Percentiles rank a stretch among this genome's conserved stretches.
These are phyloP conservation scores for Panthera leo DNA, from an alignment of 2,113 vertebrate species.

Conservation along the genomic window DNA sequence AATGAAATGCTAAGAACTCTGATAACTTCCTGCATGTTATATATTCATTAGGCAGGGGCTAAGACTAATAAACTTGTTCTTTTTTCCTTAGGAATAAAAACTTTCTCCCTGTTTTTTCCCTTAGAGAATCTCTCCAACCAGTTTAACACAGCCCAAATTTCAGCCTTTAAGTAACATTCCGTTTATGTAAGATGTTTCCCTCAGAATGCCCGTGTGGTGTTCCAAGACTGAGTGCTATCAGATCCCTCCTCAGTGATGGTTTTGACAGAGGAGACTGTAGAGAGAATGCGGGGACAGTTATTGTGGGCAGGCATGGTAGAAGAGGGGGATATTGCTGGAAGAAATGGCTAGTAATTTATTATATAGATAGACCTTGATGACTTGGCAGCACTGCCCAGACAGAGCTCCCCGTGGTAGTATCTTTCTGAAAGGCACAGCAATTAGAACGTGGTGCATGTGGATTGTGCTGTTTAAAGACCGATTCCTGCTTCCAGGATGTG, in stretches of 20 bases:
- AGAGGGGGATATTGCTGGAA: neutral
- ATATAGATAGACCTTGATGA: neutral
- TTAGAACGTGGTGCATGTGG: neutral
- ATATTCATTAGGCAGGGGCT: neutral
- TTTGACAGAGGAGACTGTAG: neutral
- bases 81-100: neutral
- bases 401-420: neutral
- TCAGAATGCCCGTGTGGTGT: neutral
- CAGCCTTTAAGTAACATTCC: neutral
- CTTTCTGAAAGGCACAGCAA: neutral
- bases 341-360: neutral
- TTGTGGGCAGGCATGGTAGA: neutral
- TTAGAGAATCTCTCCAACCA: neutral
- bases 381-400: neutral
- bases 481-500: neutral
- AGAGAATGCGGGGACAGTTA: neutral
- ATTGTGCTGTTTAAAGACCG: neutral
- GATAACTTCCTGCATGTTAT: neutral
- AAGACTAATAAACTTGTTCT: neutral
- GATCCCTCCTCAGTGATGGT: neutral
- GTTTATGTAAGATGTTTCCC: neutral
- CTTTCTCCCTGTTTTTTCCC: neutral
- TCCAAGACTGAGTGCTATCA: neutral
- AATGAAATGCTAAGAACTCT: slow-evolving; percentile 5
- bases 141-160: neutral